These are phyloP conservation scores for Ammodytes dubius DNA, from an alignment of 2,113 vertebrate species.

Conservation along the genomic window DNA sequence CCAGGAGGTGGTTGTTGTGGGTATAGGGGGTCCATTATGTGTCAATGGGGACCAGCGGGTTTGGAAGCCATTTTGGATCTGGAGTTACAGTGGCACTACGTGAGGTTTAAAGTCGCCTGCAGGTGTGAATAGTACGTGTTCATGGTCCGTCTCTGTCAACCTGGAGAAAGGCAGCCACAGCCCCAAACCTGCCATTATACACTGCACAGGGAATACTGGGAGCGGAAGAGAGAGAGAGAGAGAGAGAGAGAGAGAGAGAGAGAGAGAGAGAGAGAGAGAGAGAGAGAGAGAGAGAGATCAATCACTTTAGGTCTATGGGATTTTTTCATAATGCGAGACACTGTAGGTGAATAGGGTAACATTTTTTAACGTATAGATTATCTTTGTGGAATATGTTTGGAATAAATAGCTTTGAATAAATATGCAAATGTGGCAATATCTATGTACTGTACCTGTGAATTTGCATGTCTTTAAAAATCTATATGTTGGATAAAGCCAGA, in stretches of 20 bases:
- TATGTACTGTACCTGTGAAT: too few relatives aligned
- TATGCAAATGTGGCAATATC: too few relatives aligned
- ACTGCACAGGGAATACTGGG: not conserved
- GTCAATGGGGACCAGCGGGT: not conserved
- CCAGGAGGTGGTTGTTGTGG: not conserved
- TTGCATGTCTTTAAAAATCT: too few relatives aligned
- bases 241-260: not conserved
- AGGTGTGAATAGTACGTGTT: conserved; percentile 4
- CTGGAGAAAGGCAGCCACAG: conserved; percentile 16
- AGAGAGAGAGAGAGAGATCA: conserved; percentile 1
- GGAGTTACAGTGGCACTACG: not conserved
- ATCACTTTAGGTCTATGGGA: not conserved
- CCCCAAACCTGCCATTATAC: conserved; percentile 23
- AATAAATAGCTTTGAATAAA: too few relatives aligned
- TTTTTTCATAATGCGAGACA: too few relatives aligned
- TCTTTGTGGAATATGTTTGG: too few relatives aligned
- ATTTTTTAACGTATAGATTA: too few relatives aligned
- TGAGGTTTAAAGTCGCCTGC: not conserved
- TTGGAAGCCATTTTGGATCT: not conserved
- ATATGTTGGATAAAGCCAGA: too few relatives aligned
- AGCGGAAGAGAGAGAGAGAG: conserved; percentile 8
- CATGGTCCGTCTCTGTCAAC: not conserved
- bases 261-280: conserved; percentile 2
- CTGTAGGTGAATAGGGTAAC: too few relatives aligned
- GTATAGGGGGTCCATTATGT: conserved; percentile 39